Evolutionary conservation across 1,140 invertebrate genomes (phyloP), one percentile per base, ranked within the genome.

Genomic region (Hyposmocoma kahamanoa): DNA sequence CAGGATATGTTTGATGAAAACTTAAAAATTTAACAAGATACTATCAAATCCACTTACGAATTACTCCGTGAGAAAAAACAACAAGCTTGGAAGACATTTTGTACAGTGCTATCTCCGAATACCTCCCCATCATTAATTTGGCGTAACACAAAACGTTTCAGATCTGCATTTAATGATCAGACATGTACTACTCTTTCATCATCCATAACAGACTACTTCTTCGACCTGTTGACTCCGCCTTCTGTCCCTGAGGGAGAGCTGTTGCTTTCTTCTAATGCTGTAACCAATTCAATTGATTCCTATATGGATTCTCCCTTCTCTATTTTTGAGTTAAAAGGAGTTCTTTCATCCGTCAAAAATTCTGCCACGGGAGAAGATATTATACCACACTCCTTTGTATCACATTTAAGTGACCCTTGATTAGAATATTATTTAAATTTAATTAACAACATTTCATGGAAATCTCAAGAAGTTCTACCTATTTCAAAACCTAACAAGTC

Each of bases 11-110:
- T 38, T 2, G 10, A 41, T 3, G 36, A 41, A 28, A 49, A 49
- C 22, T 49, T 28, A 9, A 8, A 30, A 4, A 13, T 19, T 18
- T 34, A 22, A 13, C 13, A 13, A 10, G 26, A 42, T 5, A 9
- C 9, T 0, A 22, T 17, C 30, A 17, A n/a, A 41, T n/a, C 6
- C 22, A 22, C 47, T 6, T 24, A 30, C 9, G 6, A 20, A 22
- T 13, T 42, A 10, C 22, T 49, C 15, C 13, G n/a, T 11, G 13
- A 21, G 9, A 50, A 50, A 24, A 50, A 50, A 30, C 13, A 15
- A 2, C 18, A 38, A 11, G 38, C 38, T 8, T 50, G 47, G 47
- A 9, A 26, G 20, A 8, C 22, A 15, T 50, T 50, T 28, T 50
- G 47, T 19, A 6, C 20, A 2, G 42, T 39, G 1, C 18, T 50